Base-by-base conservation (phyloP, 30 jellyfish, hydroid and myxozoan species). In the Turritopsis dohrnii region DNA sequence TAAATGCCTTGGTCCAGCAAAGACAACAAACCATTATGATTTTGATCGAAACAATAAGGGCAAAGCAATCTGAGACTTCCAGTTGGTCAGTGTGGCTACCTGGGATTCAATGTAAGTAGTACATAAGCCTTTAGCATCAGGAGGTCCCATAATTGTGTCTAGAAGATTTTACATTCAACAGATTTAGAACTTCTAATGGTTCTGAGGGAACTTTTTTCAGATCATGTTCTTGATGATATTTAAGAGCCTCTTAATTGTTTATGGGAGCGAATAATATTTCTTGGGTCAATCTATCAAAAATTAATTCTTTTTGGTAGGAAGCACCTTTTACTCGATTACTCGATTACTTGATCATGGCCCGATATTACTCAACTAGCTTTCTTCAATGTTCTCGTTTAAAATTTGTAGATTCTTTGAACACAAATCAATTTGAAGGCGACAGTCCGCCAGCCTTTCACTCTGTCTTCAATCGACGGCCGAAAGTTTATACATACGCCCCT, bases 31-130 rank as follows among this genome's bases (percentile, higher is more conserved):
- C 98, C 8, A 79, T 93, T 21, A 81, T 88, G 96, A 83, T 79
- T 71, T 85, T 93, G 9, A 93, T 93, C 31, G 96, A 93, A 28
- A 93, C 98, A 0, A 88, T 93, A n/a, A 87, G 89, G 8, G 52
- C 92, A 25, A 93, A 88, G 86, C 94, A 85, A 69, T 52, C 53
- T 16, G 90, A 82, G 52, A 27, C 86, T 21, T 81, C 89, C 52
- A 89, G 71, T 76, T 93, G 98, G 98, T 79, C 96, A n/a, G 24
- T 85, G 29, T 93, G 96, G 96, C 84, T 93, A 21, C 98, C 98
- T 29, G 96, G 98, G 76, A 88, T 93, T 8, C 98, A 93, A 81
- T 93, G 98, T 93, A 80, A 31, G 97, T 86, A n/a, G 22, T 8
- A 7, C 77, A 41, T 41, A 41, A n/a, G n/a, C n/a, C n/a, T n/a